phyloP scores from a whole-genome alignment of 2,888 invertebrate species.

The Shargacucullia verbasci region DNA sequence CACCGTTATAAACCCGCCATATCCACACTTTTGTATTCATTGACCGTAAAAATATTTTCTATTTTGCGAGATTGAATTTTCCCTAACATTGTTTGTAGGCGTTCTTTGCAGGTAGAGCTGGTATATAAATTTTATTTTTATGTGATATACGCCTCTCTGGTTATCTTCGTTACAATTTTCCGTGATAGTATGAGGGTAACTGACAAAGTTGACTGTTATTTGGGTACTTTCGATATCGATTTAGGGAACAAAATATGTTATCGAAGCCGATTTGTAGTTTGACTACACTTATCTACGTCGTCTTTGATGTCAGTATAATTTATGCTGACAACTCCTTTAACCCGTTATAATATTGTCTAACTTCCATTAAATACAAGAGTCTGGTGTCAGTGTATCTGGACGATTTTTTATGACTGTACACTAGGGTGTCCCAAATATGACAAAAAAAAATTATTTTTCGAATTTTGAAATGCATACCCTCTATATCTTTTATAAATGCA shows the following conservation, averaged over 20 bases:
- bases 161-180: constrained; percentile 60
- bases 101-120: constrained; percentile 72
- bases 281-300: too few species aligned
- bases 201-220: constrained; percentile 54
- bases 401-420: too few species aligned
- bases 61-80: constrained; percentile 86
- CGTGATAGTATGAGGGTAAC: constrained; percentile 57
- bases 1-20: constrained; percentile 63
- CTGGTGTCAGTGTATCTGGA: too few species aligned
- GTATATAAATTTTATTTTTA: constrained; percentile 75
- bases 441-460: too few species aligned
- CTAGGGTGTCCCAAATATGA: too few species aligned
- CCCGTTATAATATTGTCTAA: too few species aligned
- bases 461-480: too few species aligned
- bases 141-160: constrained; percentile 60
- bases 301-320: too few species aligned
- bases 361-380: too few species aligned
- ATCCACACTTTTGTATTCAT: constrained; percentile 85
- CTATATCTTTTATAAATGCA: too few species aligned
- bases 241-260: neutral
- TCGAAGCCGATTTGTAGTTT: too few species aligned
- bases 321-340: too few species aligned
- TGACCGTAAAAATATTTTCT: constrained; percentile 87
- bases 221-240: constrained; percentile 12
- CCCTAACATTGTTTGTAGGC: constrained; percentile 83